Conservation (phyloP, 2,888 invertebrate genomes). For the Calliopum simillimum region DNA sequence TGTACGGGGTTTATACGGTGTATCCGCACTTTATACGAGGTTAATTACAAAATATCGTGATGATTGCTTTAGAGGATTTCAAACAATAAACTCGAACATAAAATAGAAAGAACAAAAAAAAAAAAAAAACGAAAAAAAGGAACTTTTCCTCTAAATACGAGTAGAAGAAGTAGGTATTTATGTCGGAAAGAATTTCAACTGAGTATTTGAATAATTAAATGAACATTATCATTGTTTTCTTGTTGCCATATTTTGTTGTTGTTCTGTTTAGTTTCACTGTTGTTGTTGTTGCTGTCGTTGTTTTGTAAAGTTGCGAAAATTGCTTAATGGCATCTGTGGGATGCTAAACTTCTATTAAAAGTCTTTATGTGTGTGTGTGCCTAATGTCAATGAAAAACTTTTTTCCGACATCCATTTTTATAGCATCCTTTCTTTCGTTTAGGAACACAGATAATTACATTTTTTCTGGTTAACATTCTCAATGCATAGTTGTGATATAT, state of each 20-base stretch:
- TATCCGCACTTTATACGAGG: conserved; percentile 52
- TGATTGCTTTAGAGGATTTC: conserved; percentile 56
- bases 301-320: conserved; percentile 5
- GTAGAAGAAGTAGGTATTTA: conserved; percentile 13
- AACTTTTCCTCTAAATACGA: conserved; percentile 15
- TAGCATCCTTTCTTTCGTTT: neutral
- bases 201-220: conserved; percentile 38
- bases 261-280: neutral
- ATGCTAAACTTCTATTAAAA: neutral
- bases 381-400: conserved; percentile 9
- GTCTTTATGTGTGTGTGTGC: neutral
- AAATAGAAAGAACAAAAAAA: no score
- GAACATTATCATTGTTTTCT: conserved; percentile 12
- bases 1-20: conserved; percentile 42
- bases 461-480: no score
- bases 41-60: conserved; percentile 59
- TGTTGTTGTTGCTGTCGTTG: conserved; percentile 26
- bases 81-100: conserved; percentile 47
- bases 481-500: no score
- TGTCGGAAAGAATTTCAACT: conserved; percentile 29
- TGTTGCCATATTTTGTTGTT: neutral
- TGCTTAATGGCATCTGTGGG: conserved; percentile 6
- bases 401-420: neutral
- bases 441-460: no score
- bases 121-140: neutral